These are phyloP conservation scores for Sebastes steindachneri DNA, from an alignment of 2,797 vertebrate species.

Conservation along the genomic window DNA sequence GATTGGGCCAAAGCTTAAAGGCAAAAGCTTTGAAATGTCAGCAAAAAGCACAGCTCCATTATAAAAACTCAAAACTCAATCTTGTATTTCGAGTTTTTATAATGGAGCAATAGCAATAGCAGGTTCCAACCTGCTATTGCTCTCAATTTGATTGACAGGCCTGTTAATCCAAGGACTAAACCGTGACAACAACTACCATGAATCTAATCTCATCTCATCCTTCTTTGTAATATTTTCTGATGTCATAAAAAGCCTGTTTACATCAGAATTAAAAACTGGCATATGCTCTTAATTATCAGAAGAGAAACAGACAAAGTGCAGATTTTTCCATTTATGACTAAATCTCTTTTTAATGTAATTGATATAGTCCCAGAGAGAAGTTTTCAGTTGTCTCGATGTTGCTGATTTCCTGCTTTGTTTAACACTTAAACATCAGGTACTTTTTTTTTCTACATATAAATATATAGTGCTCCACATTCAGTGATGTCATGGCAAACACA, in stretches of 20 bases:
- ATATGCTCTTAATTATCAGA: background rate
- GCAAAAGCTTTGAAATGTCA: background rate
- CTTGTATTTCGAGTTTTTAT: no score
- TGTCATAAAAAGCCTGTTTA: background rate
- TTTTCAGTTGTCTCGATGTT: background rate
- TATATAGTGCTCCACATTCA: conserved; percentile 22
- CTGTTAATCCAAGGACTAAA: background rate
- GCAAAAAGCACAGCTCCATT: no score
- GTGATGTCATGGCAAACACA: conserved; percentile 14
- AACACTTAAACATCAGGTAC: background rate
- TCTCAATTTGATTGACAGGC: background rate
- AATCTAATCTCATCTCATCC: background rate
- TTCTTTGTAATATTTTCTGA: background rate
- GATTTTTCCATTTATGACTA: background rate
- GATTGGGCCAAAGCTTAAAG: background rate
- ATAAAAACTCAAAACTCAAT: background rate
- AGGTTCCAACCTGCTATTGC: background rate
- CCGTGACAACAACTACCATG: background rate
- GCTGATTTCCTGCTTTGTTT: background rate
- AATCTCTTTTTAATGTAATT: background rate
- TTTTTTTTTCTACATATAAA: background rate
- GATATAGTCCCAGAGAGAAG: background rate
- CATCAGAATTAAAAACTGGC: background rate
- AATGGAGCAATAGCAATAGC: no score
- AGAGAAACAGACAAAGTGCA: background rate